Conservation (phyloP, 2,113 vertebrate species). For the Echinops telfairi region DNA sequence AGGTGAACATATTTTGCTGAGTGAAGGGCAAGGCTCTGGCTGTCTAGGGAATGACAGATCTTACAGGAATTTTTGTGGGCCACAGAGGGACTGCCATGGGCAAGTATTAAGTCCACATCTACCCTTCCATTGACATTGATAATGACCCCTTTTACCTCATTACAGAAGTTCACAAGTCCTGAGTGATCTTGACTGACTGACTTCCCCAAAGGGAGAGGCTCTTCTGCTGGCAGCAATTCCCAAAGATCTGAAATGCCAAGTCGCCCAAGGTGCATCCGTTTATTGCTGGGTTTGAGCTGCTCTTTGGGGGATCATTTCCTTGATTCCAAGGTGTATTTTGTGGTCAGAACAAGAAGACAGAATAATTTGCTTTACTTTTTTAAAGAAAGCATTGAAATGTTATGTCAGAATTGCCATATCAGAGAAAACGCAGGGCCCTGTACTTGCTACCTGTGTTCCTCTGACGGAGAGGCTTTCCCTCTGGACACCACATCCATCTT, state of each 20-base stretch:
- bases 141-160: not conserved
- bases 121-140: not conserved
- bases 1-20: not conserved
- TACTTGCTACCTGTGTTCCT: rapidly evolving
- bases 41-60: too few relatives aligned
- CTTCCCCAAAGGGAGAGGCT: not conserved
- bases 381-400: not conserved
- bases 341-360: not conserved
- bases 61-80: not conserved
- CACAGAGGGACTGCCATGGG: not conserved
- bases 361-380: not conserved
- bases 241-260: not conserved
- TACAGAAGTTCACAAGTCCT: not conserved
- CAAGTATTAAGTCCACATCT: not conserved
- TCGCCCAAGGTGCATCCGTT: not conserved
- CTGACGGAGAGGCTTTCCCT: not conserved
- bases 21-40: too few relatives aligned
- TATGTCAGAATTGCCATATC: too few relatives aligned
- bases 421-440: not conserved
- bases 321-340: not conserved
- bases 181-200: not conserved
- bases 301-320: not conserved
- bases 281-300: not conserved
- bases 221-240: not conserved
- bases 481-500: not conserved